These are phyloP conservation scores for Cynopterus sphinx DNA, from an alignment of 2,797 vertebrate species.

Conservation along the genomic window DNA sequence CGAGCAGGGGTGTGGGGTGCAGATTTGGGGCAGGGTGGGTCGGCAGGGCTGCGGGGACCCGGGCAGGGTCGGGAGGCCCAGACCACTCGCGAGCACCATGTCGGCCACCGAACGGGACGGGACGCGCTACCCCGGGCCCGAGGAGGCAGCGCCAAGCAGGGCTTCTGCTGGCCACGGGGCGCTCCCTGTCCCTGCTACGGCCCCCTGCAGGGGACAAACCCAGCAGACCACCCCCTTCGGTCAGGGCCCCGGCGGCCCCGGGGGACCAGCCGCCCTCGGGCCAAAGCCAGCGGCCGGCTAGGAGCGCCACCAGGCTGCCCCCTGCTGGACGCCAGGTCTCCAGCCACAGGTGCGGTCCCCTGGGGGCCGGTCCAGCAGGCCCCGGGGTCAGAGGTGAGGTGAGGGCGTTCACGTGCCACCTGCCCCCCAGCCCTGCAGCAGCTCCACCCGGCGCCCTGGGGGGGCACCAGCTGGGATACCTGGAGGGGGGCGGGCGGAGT, in stretches of 20 bases:
- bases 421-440: background rate
- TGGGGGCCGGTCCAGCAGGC: background rate
- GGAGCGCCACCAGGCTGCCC: background rate
- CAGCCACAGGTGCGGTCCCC: background rate
- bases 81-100: fast-evolving
- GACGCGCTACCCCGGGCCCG: background rate
- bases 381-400: background rate
- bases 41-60: background rate
- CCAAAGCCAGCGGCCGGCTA: fast-evolving
- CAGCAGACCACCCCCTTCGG: background rate
- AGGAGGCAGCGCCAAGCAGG: fast-evolving
- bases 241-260: background rate
- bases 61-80: background rate
- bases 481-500: background rate
- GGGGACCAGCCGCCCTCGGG: background rate
- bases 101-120: background rate
- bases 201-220: background rate
- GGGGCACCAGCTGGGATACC: too few relatives aligned
- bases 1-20: fast-evolving
- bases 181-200: background rate
- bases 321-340: background rate
- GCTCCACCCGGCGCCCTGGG: background rate
- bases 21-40: background rate
- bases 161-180: background rate
- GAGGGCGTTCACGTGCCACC: background rate